Base-by-base conservation (phyloP, 92 coral and sea anemone species). In the Siderastrea radians region DNA sequence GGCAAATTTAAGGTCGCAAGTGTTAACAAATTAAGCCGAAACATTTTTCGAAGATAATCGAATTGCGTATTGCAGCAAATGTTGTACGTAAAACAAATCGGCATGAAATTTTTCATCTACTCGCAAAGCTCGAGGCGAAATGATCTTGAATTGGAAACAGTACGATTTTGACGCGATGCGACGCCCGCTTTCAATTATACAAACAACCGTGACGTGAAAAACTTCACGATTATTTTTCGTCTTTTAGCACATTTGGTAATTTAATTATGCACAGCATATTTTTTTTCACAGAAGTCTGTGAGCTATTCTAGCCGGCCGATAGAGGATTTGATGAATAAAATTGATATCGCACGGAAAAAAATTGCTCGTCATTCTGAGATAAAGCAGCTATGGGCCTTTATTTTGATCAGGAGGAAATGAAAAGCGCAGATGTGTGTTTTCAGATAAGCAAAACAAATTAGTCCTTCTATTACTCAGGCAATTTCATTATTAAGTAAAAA, bases 171-270 rank as follows among this genome's bases (percentile, higher is more conserved):
- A 16, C 75, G 67, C 38, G 76, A 67, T 69, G 67, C 38, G 77
- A 15, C 43, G 58, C 54, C 10, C 3, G 58, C 16, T 57, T 43
- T 7, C 7, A 4, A 54, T 44, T 57, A 68, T 48, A 65, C 45
- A 71, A 69, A 52, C 68, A 44, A 68, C 46, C 45, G 17, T 6
- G 74, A 76, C 68, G 63, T 17, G 47, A 66, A 63, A 49, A 11
- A n/a, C 62, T 0, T 10, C 12, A 4, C 16, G 13, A 59, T 59
- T 59, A 44, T 69, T 80, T 62, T 78, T 66, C 9, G 47, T 44
- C 48, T 68, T 63, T 49, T 68, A 9, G 26, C 60, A 26, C 75
- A 14, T 52, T 57, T 80, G 76, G 75, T 64, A 79, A 79, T 79
- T 62, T 64, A 53, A 16, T 57, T 57, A 7, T 14, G 61, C 13